Percentiles rank a stretch among this genome's conserved stretches.
These are phyloP conservation scores for cat (Felis catus) DNA, from an alignment of 2,113 vertebrate species.

Conservation along the genomic window DNA sequence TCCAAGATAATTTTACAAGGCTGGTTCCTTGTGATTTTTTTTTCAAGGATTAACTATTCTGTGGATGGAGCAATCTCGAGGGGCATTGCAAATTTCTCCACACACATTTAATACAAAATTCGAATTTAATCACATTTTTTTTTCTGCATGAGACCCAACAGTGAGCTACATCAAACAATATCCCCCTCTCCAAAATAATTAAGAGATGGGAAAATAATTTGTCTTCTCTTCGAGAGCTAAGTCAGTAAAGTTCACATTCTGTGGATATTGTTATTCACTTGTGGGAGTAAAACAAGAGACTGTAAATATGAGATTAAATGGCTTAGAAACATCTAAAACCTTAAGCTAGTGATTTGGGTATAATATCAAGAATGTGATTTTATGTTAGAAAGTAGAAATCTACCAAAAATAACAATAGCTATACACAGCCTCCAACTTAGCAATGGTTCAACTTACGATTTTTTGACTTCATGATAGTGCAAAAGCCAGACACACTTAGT, in stretches of 20 bases:
- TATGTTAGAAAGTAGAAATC: neutral
- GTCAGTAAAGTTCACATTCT: conserved; percentile 20
- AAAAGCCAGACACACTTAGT: neutral
- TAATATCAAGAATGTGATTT: neutral
- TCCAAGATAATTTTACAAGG: conserved; percentile 43
- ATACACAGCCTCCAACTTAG: neutral
- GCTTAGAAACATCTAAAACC: neutral
- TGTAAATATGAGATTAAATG: neutral
- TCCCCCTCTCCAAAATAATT: neutral
- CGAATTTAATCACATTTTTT: conserved; percentile 10
- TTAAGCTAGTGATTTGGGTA: neutral
- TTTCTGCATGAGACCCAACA: neutral
- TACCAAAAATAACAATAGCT: neutral
- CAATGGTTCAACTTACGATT: neutral
- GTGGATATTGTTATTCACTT: neutral
- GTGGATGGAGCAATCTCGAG: neutral
- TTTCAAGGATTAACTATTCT: neutral
- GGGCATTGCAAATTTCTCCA: conserved; percentile 21
- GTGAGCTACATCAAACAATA: neutral
- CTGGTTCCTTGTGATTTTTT: neutral
- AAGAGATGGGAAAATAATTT: conserved; percentile 24
- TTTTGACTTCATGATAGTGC: neutral
- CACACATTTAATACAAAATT: conserved; percentile 31
- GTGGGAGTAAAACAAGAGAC: neutral
- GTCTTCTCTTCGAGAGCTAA: neutral